Percentiles rank a stretch among this genome's conserved stretches.
Conservation (phyloP, 2,888 invertebrate species). For the Leptopilina syphax region DNA sequence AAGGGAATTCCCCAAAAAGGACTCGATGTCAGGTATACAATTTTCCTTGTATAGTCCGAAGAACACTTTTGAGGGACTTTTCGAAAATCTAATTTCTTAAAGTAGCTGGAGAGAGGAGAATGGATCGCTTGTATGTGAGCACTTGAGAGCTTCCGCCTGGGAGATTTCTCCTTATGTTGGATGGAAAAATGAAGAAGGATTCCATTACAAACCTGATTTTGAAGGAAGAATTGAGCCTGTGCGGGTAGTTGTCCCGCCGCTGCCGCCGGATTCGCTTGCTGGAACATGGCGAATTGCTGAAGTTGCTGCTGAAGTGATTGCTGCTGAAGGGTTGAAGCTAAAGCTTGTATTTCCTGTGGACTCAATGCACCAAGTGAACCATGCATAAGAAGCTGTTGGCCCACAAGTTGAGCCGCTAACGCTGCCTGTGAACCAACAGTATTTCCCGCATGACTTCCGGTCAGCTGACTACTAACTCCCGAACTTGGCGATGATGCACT, state of each 20-base stretch:
- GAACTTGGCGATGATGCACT: constrained; percentile 77
- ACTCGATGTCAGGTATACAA: too few relatives aligned
- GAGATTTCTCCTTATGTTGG: background rate
- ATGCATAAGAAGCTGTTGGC: constrained; percentile 75
- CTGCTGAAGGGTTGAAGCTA: constrained; percentile 81
- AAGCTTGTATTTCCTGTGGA: constrained; percentile 75
- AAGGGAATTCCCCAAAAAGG: too few relatives aligned
- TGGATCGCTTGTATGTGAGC: background rate
- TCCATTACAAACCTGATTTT: constrained; percentile 82
- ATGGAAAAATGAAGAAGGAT: constrained; percentile 7
- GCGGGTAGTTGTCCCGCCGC: constrained; percentile 78
- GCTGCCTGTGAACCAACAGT: constrained; percentile 72
- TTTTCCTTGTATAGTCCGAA: too few relatives aligned
- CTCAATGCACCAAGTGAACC: constrained; percentile 70
- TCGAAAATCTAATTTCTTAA: constrained; percentile 35
- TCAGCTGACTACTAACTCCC: constrained; percentile 77
- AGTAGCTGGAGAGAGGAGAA: constrained; percentile 29
- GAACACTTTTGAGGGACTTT: constrained; percentile 6
- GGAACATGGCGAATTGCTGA: constrained; percentile 83
- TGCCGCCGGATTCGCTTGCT: constrained; percentile 79
- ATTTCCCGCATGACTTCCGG: constrained; percentile 71
- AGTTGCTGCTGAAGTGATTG: constrained; percentile 82
- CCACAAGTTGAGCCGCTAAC: constrained; percentile 74
- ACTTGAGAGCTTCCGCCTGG: constrained; percentile 27
- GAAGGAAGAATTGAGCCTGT: constrained; percentile 86